Evolutionary conservation across 2,888 invertebrate species (phyloP).

Genomic region (Oegoconia quadripuncta): DNA sequence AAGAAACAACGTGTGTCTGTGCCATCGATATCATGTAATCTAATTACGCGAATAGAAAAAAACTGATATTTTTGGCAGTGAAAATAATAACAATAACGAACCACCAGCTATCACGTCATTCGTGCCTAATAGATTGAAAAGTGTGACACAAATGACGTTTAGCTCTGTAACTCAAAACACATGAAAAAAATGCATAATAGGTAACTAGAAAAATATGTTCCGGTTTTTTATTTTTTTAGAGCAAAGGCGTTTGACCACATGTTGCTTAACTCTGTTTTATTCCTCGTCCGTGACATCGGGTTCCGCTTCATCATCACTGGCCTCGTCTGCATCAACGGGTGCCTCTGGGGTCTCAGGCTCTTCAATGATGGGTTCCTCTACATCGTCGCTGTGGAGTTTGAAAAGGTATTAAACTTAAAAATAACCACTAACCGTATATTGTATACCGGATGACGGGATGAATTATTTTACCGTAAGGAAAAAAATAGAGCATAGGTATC

Average conservation of each 20-base stretch:
- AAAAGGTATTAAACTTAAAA: too few species aligned
- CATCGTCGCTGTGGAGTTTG: slow-evolving; percentile 42
- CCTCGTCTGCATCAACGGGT: slow-evolving; percentile 50
- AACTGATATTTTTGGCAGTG: slow-evolving; percentile 18
- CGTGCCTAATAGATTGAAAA: slow-evolving; percentile 20
- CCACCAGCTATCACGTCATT: slow-evolving; percentile 53
- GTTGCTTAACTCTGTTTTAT: too few species aligned
- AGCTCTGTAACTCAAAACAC: slow-evolving; percentile 28
- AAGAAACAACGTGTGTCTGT: slow-evolving; percentile 13
- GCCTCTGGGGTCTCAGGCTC: slow-evolving; percentile 69
- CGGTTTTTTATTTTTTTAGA: too few species aligned
- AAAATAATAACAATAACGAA: slow-evolving; percentile 25
- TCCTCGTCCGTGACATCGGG: slow-evolving; percentile 76
- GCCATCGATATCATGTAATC: slow-evolving; percentile 58
- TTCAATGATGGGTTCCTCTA: slow-evolving; percentile 55
- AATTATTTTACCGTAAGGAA: too few species aligned
- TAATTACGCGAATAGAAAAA: slow-evolving; percentile 61
- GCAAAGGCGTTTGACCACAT: neutral
- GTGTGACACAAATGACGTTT: slow-evolving; percentile 46
- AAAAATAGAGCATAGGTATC: too few species aligned
- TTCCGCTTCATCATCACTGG: slow-evolving; percentile 72
- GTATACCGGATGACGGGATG: too few species aligned
- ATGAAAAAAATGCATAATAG: slow-evolving; percentile 43
- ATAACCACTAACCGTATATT: too few species aligned
- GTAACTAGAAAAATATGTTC: slow-evolving; percentile 30